phyloP scores from a whole-genome alignment of 2,888 invertebrate species.

The Catocala nupta region DNA sequence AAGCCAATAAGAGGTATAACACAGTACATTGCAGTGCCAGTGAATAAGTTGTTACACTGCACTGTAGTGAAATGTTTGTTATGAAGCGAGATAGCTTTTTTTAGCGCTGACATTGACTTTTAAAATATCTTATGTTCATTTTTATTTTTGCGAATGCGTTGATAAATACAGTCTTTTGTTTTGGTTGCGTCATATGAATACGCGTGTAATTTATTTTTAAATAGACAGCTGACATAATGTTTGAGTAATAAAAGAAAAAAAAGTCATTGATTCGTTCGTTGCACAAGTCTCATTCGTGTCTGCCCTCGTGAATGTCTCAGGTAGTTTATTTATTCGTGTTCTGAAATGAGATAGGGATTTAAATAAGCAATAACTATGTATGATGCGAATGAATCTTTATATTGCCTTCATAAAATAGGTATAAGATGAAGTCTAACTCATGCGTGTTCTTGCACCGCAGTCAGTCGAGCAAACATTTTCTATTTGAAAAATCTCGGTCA shows the following conservation, averaged over 20 bases:
- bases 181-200: conserved; percentile 36
- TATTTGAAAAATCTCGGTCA: background rate
- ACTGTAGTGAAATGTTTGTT: conserved; percentile 58
- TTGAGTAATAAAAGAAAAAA: too few species aligned
- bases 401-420: background rate
- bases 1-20: conserved; percentile 50
- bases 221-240: background rate
- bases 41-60: conserved; percentile 64
- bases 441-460: background rate
- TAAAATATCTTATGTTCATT: conserved; percentile 33
- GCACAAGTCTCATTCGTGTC: conserved; percentile 36
- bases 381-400: background rate
- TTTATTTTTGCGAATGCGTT: conserved; percentile 35
- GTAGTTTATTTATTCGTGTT: conserved; percentile 24
- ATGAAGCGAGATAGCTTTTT: conserved; percentile 43
- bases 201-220: conserved; percentile 37
- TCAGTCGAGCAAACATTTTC: conserved; percentile 1
- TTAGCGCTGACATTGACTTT: conserved; percentile 36
- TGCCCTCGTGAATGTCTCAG: conserved; percentile 15
- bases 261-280: conserved; percentile 40
- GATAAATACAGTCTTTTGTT: conserved; percentile 43
- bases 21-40: conserved; percentile 20
- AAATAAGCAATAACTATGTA: conserved; percentile 2
- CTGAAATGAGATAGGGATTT: conserved; percentile 24
- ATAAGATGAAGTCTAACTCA: background rate